Percentiles rank a stretch among this genome's conserved stretches.
Evolutionary conservation across 1,140 invertebrate species (phyloP).

Genomic region (Venturia canescens): DNA sequence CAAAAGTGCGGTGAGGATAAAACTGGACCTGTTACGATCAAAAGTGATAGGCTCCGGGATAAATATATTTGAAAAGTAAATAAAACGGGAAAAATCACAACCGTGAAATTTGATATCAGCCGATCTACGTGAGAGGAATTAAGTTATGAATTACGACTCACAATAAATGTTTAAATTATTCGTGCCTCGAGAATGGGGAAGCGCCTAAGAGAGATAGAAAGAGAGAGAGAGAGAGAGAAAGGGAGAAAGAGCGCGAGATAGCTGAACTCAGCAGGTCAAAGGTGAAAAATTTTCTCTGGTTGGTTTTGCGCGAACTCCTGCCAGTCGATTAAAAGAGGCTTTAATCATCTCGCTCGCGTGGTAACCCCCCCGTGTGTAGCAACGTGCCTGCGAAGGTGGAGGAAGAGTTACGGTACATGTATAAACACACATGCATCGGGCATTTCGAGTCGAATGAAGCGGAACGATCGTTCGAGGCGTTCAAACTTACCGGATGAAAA

Average conservation of each 20-base stretch:
- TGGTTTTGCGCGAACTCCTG: conserved; percentile 46
- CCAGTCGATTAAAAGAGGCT: conserved; percentile 58
- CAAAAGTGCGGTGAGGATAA: neutral
- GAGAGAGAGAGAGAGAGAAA: conserved; percentile 17
- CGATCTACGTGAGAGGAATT: conserved; percentile 16
- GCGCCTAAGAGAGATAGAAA: neutral
- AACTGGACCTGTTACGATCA: conserved; percentile 9
- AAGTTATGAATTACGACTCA: conserved; percentile 44
- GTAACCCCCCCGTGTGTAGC: conserved; percentile 7
- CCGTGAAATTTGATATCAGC: conserved; percentile 38
- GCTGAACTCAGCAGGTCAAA: conserved; percentile 48
- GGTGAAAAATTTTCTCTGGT: conserved; percentile 55
- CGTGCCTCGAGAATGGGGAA: conserved; percentile 32
- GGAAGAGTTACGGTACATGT: neutral
- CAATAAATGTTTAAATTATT: conserved; percentile 47
- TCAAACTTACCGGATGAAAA: neutral
- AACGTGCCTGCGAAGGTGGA: neutral
- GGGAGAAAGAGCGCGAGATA: conserved; percentile 5
- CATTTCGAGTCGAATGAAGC: neutral
- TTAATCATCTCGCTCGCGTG: conserved; percentile 54
- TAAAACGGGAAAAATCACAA: conserved; percentile 14
- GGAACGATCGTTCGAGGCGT: neutral
- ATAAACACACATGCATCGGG: conserved; percentile 17
- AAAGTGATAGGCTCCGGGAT: neutral
- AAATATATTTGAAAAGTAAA: conserved; percentile 9